phyloP scores from a whole-genome alignment of 2,113 vertebrate genomes.

The Dicrurus megarhynchus region DNA sequence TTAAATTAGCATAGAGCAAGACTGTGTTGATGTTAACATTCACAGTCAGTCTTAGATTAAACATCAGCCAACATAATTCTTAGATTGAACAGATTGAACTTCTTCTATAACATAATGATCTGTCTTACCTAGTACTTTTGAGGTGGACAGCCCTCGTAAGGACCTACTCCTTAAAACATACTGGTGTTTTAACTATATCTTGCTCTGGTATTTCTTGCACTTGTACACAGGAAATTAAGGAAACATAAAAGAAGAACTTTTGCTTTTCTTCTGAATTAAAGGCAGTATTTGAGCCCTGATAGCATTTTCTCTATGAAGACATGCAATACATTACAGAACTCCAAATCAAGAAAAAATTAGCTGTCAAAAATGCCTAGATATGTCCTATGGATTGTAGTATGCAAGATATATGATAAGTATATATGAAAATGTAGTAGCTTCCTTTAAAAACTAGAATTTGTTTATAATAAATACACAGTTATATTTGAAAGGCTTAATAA shows the following conservation, averaged over 20 bases:
- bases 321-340: background rate
- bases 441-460: background rate
- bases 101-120: background rate
- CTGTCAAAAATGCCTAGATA: background rate
- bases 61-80: background rate
- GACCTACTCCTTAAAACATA: background rate
- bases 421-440: background rate
- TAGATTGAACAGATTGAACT: background rate
- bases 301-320: background rate
- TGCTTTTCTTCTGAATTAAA: background rate
- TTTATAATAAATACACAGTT: background rate
- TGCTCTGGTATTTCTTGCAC: background rate
- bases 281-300: background rate
- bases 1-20: background rate
- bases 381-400: background rate
- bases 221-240: background rate
- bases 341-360: background rate
- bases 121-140: background rate
- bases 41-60: background rate
- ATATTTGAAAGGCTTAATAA: background rate
- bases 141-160: background rate
- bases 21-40: background rate
- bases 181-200: background rate
- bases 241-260: background rate
- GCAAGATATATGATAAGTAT: background rate